Evolutionary conservation across 2,888 invertebrate genomes (phyloP).

Genomic region (Melieria omissa): DNA sequence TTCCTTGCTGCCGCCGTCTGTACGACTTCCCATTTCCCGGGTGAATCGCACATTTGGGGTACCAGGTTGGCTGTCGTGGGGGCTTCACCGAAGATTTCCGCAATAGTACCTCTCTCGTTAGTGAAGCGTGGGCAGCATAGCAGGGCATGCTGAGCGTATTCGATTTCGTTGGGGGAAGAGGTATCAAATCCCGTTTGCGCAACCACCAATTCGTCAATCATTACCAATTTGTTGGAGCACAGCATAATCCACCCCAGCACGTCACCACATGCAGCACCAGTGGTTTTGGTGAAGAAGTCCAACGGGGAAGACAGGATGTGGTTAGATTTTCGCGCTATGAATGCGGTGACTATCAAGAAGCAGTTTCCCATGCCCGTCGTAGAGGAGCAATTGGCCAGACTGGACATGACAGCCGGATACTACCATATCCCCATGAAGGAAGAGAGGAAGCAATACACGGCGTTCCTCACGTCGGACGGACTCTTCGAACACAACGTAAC

Average conservation of each 20-base stretch:
- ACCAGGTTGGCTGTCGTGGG: too few relatives aligned
- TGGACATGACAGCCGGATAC: conserved; percentile 54
- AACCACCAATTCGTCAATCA: conserved; percentile 10
- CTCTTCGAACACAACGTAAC: conserved; percentile 54
- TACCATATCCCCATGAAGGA: conserved; percentile 46
- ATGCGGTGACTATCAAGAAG: conserved; percentile 40
- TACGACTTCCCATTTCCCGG: too few relatives aligned
- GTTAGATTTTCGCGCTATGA: conserved; percentile 39
- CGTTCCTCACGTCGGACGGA: conserved; percentile 44
- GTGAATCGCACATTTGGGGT: too few relatives aligned
- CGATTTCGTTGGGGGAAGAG: conserved; percentile 42
- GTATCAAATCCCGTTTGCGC: conserved; percentile 36
- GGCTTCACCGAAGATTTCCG: too few relatives aligned
- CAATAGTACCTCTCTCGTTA: too few relatives aligned
- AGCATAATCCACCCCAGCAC: conserved; percentile 26
- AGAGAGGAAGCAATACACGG: conserved; percentile 43
- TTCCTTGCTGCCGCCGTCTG: too few relatives aligned
- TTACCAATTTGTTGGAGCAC: conserved; percentile 30
- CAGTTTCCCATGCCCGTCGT: too few relatives aligned
- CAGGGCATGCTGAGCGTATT: too few relatives aligned
- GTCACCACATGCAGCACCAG: too few relatives aligned
- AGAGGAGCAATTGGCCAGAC: conserved; percentile 41
- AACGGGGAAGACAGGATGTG: conserved; percentile 38
- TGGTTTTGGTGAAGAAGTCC: conserved; percentile 32
- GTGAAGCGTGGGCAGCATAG: too few relatives aligned